These are phyloP conservation scores for Clarias laeviceps DNA, from an alignment of 2,797 vertebrate genomes.

Conservation along the genomic window DNA sequence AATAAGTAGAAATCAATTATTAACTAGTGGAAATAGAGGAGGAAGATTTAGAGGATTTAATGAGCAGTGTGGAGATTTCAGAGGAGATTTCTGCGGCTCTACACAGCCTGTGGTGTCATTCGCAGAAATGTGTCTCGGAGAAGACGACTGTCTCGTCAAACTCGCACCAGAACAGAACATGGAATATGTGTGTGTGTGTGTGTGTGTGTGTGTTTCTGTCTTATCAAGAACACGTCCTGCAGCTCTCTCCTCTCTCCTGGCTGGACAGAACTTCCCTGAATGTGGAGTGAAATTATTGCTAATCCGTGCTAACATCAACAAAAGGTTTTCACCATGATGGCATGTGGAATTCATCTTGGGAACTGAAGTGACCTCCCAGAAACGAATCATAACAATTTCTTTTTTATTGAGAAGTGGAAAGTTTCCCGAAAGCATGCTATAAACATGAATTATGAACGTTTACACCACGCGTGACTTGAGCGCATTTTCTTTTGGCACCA, in stretches of 20 bases:
- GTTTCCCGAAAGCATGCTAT: neutral
- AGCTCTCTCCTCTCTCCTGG: neutral
- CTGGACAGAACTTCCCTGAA: neutral
- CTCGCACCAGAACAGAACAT: conserved; percentile 17
- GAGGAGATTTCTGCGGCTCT: conserved; percentile 6
- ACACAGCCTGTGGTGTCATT: conserved; percentile 15
- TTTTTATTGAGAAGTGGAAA: neutral
- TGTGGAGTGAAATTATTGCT: neutral
- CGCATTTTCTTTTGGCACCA: neutral
- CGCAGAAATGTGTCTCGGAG: conserved; percentile 14
- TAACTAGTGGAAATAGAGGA: neutral
- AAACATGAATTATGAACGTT: neutral
- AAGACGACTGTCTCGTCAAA: conserved; percentile 27
- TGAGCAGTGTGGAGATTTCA: neutral
- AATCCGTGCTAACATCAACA: neutral
- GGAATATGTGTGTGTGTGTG: neutral
- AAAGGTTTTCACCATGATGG: neutral
- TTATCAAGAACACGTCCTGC: neutral
- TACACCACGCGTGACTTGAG: neutral
- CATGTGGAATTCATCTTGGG: neutral
- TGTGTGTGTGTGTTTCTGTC: conserved; percentile 1
- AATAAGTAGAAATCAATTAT: neutral
- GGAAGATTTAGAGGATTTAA: neutral
- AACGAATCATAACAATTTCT: neutral
- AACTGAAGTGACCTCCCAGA: neutral